Evolutionary conservation across 1,140 invertebrate genomes (phyloP).

Genomic region (Ephestia elutella): DNA sequence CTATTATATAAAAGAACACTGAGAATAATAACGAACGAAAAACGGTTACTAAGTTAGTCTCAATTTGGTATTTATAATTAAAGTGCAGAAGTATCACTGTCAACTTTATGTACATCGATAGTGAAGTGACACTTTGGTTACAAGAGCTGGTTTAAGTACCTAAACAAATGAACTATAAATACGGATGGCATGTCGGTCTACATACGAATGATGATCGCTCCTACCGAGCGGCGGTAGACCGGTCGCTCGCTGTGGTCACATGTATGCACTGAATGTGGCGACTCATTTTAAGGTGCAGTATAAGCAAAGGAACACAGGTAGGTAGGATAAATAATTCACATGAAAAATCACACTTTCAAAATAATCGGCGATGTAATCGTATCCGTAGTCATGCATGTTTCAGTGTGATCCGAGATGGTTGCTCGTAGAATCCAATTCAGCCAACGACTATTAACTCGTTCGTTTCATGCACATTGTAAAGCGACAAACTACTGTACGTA

Average conservation of each 20-base stretch:
- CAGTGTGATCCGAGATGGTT: slow-evolving; percentile 37
- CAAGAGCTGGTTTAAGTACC: no score
- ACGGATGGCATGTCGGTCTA: no score
- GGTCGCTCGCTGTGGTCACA: slow-evolving; percentile 10
- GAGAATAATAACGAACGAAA: no score
- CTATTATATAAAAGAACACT: no score
- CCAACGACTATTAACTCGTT: slow-evolving; percentile 52
- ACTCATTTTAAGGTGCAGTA: slow-evolving; percentile 45
- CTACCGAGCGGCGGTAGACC: not conserved
- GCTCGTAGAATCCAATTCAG: slow-evolving; percentile 40
- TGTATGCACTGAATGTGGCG: slow-evolving; percentile 23
- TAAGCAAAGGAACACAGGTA: slow-evolving; percentile 67
- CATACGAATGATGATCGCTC: not conserved
- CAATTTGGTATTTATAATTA: no score
- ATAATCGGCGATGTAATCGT: slow-evolving; percentile 49
- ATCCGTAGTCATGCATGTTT: slow-evolving; percentile 49
- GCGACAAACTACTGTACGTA: slow-evolving; percentile 71
- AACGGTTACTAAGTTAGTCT: no score
- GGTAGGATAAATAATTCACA: slow-evolving; percentile 65
- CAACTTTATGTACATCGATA: no score
- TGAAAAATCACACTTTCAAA: slow-evolving; percentile 66
- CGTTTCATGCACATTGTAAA: slow-evolving; percentile 68
- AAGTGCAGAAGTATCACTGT: no score
- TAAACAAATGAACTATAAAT: no score
- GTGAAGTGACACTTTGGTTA: no score